Base-by-base conservation (phyloP, 1,140 invertebrate species). In the Macrosteles quadrilineatus region DNA sequence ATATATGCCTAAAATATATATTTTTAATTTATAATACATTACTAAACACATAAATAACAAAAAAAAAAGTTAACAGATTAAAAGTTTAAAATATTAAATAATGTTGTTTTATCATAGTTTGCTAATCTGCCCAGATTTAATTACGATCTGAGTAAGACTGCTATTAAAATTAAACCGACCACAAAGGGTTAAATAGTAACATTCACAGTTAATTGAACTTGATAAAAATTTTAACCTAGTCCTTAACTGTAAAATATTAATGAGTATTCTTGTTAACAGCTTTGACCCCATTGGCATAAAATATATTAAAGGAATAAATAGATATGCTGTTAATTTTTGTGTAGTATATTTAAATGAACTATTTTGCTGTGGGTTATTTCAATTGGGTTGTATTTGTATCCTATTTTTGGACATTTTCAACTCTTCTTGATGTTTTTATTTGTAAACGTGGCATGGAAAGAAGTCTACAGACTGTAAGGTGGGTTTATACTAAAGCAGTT, bases 391-490 rank as follows among this genome's bases (percentile, higher is more conserved):
- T 50, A 4, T 19, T 50, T 21, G 4, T 19, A 17, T 50, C 14
- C n/a, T 50, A 4, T 6, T 50, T 19, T 50, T 19, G 14, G 4
- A 59, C 23, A 59, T 59, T 25, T 59, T 59, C 21, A 59, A 59
- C 55, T 50, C 25, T 25, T 27, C 23, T 59, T 59, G 12, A 23
- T 11, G 12, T 14, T 59, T 53, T 50, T 59, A 59, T 29, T 27
- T 30, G 9, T 59, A 59, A 59, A 59, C 55, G 2, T 59, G 55
- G 55, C 55, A 59, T 59, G 55, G 47, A 23, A 59, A 25, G 55
- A 59, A 59, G 27, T 27, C 55, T 59, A 30, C 55, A 59, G n/a
- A 21, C 21, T 59, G 55, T 59, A 59, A 59, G 55, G 55, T 59
- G 55, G 55, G 55, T 59, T 29, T 29, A 3, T 59, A 4, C 2